A percentile compares a stretch with the other conserved stretches of the same genome.
Evolutionary conservation across 2,888 invertebrate genomes (phyloP).

Genomic region (Hyppa rectilinea): DNA sequence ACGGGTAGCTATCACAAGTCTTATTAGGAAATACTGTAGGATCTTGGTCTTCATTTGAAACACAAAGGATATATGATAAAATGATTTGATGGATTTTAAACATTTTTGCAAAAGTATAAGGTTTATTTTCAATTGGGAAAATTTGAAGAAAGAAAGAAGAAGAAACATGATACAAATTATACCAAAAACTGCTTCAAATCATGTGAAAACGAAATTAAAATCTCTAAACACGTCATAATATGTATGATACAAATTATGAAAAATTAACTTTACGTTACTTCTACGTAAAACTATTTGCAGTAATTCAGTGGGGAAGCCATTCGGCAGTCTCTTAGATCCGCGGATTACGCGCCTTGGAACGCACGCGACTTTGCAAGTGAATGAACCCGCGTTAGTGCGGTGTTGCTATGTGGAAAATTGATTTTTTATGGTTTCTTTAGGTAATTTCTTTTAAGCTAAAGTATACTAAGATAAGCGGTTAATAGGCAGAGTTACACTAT

Average conservation of each 20-base stretch:
- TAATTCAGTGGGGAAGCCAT: slow-evolving; percentile 73
- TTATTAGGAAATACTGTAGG: background rate
- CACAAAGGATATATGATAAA: background rate
- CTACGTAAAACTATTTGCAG: slow-evolving; percentile 75
- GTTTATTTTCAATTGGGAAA: too few species aligned
- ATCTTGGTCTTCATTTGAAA: background rate
- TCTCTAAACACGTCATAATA: background rate
- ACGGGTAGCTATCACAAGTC: background rate
- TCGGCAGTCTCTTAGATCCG: slow-evolving; percentile 72
- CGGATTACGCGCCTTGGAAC: slow-evolving; percentile 67
- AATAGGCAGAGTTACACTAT: background rate
- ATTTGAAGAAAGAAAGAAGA: too few species aligned
- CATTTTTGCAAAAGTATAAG: too few species aligned
- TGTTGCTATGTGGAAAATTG: slow-evolving; percentile 36
- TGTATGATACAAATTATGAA: background rate
- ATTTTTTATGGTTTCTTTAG: slow-evolving; percentile 49
- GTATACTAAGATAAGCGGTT: background rate
- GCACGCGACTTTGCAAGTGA: slow-evolving; percentile 67
- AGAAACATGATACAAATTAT: too few species aligned
- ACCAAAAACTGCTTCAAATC: background rate
- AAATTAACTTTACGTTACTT: slow-evolving; percentile 14
- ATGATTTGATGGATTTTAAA: too few species aligned
- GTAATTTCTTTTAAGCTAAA: slow-evolving; percentile 6
- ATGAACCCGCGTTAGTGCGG: slow-evolving; percentile 63
- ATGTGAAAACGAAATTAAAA: too few species aligned